These are phyloP conservation scores for Apostichopus parvimensis DNA, from an alignment of 35 echinoderm and acorn worm species.

Conservation along the genomic window DNA sequence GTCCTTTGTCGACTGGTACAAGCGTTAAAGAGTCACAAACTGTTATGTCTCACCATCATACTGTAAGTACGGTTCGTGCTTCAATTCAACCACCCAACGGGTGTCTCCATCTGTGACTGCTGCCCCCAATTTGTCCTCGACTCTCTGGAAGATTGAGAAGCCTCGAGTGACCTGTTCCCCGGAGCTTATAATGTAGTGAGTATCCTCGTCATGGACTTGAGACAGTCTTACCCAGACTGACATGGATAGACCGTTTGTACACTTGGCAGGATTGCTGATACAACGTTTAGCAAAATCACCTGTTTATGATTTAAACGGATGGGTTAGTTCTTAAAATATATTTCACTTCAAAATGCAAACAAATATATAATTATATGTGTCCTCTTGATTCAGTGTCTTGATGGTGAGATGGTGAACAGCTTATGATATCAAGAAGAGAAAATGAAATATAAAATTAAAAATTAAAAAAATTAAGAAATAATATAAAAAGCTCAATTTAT, in stretches of 20 bases:
- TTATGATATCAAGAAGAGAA: too few species aligned
- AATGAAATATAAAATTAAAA: too few species aligned
- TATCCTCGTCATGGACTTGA: constrained; percentile 71
- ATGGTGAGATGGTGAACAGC: too few species aligned
- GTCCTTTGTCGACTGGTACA: too few species aligned
- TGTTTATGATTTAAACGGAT: background rate
- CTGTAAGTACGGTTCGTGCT: constrained; percentile 54
- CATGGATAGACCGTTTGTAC: constrained; percentile 66
- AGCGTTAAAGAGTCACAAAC: background rate
- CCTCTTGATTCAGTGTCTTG: too few species aligned
- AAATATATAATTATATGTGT: too few species aligned
- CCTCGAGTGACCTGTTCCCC: constrained; percentile 86
- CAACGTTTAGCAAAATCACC: constrained; percentile 75
- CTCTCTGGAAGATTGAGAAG: constrained; percentile 83
- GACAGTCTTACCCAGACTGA: constrained; percentile 77
- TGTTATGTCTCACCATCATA: constrained; percentile 48
- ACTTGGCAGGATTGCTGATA: constrained; percentile 65
- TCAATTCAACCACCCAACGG: constrained; percentile 77
- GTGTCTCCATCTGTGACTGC: constrained; percentile 77
- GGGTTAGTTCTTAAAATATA: too few species aligned
- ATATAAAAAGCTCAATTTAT: too few species aligned
- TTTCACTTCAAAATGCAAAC: too few species aligned
- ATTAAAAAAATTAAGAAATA: too few species aligned
- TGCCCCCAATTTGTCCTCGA: constrained; percentile 73
- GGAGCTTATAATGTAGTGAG: constrained; percentile 85